Evolutionary conservation across 2,888 invertebrate genomes (phyloP).

Genomic region (Schizaphis graminum): DNA sequence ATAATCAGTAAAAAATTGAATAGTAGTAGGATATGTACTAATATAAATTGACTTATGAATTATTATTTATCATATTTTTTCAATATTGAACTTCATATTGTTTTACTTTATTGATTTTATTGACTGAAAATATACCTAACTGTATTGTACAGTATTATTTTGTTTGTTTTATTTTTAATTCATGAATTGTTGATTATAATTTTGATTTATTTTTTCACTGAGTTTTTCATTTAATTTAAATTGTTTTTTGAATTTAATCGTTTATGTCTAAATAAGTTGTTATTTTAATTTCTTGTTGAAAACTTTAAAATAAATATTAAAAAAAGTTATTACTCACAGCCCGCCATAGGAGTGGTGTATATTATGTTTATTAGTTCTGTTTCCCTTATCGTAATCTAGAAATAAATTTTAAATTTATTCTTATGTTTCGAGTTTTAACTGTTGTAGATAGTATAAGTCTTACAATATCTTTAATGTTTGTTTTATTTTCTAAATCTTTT

Average conservation of each 20-base stretch:
- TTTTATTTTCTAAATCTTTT: too few relatives aligned
- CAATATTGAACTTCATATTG: not conserved
- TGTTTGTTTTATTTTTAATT: not conserved
- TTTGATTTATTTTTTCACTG: too few relatives aligned
- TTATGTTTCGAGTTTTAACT: too few relatives aligned
- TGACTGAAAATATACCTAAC: not conserved
- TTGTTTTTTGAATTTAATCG: too few relatives aligned
- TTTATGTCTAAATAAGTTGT: not conserved
- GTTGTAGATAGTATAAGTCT: too few relatives aligned
- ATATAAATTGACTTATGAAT: not conserved
- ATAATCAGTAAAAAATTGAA: not conserved
- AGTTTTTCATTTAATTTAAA: too few relatives aligned
- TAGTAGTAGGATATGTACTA: not conserved
- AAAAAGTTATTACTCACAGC: not conserved
- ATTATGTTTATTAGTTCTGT: too few relatives aligned
- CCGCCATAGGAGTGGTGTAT: too few relatives aligned
- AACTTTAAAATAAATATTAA: not conserved
- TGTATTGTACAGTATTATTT: not conserved
- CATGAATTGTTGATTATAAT: not conserved
- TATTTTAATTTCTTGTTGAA: not conserved
- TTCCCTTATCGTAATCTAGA: too few relatives aligned
- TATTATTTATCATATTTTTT: slow-evolving; percentile 26
- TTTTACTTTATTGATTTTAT: not conserved
- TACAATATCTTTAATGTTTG: too few relatives aligned
- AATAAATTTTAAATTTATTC: too few relatives aligned